Evolutionary conservation across 2,888 invertebrate genomes (phyloP), one percentile per base, ranked within the genome.

Genomic region (Spodoptera picta): DNA sequence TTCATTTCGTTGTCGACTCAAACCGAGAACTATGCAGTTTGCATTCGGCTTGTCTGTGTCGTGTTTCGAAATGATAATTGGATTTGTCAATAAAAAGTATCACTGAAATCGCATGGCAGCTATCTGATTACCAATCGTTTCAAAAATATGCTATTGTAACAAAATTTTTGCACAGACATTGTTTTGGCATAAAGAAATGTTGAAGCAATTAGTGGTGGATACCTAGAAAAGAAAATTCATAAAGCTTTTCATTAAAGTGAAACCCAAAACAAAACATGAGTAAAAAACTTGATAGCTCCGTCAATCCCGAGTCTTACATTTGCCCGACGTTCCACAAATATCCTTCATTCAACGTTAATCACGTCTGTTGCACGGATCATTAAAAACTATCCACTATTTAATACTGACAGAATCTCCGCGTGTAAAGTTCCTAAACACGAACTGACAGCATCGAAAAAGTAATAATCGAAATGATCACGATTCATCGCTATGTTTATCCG

Each of bases 1-100:
- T 93, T 92, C 90, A 93, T 94, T 93, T 90, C 89, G 89, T 88
- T 88, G 87, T 87, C 85, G 80, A 69, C 82, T 69, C 71, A 71
- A 75, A 68, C 69, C 82, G 80, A 82, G 80, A 86, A 83, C 84
- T 83, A 81, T 85, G 85, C 83, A 79, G 65, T 85, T 87, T 85
- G 87, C 87, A 85, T 85, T 85, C 78, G 82, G 79, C 78, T 79
- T 83, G 85, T 84, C 87, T 83, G 81, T 84, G 80, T 77, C 80
- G 76, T 79, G 79, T 81, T 82, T 72, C 77, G 69, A 66, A 79
- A 74, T 66, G 69, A 78, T 79, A 79, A 76, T 78, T 80, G 74
- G 77, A 74, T 79, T 79, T 70, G 73, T 69, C 76, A 76, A 72
- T 77, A 76, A 79, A 72, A 69, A 70, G 51, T 71, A 74, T 55